phyloP scores from a whole-genome alignment of 2,888 invertebrate genomes.

The Agonopterix alstromeriana region DNA sequence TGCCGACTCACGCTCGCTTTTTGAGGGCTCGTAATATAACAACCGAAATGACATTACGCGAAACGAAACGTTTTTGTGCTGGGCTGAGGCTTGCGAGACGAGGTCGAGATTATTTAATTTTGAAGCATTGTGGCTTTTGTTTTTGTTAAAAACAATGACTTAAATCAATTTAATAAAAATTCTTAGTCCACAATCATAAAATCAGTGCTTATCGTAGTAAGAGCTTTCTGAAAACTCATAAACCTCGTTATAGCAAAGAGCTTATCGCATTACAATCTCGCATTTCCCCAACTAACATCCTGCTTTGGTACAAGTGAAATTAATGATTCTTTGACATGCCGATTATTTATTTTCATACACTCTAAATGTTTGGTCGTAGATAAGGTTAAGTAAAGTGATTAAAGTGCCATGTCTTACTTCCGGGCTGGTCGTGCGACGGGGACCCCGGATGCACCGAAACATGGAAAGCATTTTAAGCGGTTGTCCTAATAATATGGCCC shows the following conservation, averaged over 20 bases:
- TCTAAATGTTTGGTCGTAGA: slow-evolving; percentile 8
- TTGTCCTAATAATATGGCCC: slow-evolving; percentile 45
- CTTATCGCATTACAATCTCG: slow-evolving; percentile 39
- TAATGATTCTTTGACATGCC: slow-evolving; percentile 43
- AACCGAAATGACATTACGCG: slow-evolving; percentile 21
- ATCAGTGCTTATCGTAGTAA: no score
- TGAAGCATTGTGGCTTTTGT: no score
- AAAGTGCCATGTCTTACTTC: slow-evolving; percentile 57
- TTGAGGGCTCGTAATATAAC: slow-evolving; percentile 38
- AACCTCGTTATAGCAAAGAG: slow-evolving; percentile 18
- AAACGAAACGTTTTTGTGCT: slow-evolving; percentile 12
- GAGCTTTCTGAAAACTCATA: no score
- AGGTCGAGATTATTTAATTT: no score
- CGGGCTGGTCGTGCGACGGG: slow-evolving; percentile 38
- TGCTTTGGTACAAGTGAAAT: slow-evolving; percentile 46
- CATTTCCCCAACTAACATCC: slow-evolving; percentile 41
- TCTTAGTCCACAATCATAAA: no score
- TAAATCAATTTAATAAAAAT: no score
- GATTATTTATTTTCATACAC: slow-evolving; percentile 21
- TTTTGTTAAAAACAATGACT: no score
- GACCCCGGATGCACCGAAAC: slow-evolving; percentile 58
- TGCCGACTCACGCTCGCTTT: slow-evolving; percentile 62
- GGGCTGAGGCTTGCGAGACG: slow-evolving; percentile 4
- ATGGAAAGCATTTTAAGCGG: slow-evolving; percentile 75
- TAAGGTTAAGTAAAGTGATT: slow-evolving; percentile 37